Evolutionary conservation across 2,797 vertebrate genomes (phyloP), one percentile per base, ranked within the genome.

Genomic region (Corythornis leucogaster): DNA sequence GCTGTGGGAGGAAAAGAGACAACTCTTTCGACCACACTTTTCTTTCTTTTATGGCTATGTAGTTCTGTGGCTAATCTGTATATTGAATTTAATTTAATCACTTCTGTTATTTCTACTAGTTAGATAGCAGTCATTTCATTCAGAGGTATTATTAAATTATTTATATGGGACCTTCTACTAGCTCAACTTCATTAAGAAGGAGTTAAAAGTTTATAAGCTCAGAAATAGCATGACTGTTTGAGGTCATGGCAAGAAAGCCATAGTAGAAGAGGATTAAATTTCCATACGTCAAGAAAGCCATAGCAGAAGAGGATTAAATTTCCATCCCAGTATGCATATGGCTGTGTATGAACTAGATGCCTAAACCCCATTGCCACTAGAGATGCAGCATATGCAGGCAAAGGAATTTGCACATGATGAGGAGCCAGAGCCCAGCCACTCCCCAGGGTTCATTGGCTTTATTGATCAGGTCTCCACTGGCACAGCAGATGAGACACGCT

Each of bases 81-180:
- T 88, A 91, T 85, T 73, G 94, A 92, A 87, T 95, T 95, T 89
- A 95, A 96, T 90, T 95, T 82, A 96, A 95, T 96, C 51, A 54
- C 68, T 93, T 95, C 87, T 96, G 89, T 95, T 96, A 95, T 89
- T 79, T 95, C 88, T 93, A 91, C 79, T 93, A 96, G 79, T 95
- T 93, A 85, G 62, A 95, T 38, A 78, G 80, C 79, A 95, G 93
- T 75, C 48, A 70, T 94, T 97, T 94, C 85, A 96, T 78, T 88
- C 67, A 85, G 84, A 92, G 30, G n/a, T 89, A 89, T 91, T 94
- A 95, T 86, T 92, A 94, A 93, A 94, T 93, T 95, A 82, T 95
- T 96, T 95, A 94, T 71, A 70, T n/a, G 19, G 59, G 89, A 92
- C 67, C 80, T 93, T 90, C 81, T 33, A 80, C 66, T 19, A 83